These are phyloP conservation scores for Spialia ferax DNA, from an alignment of 2,888 invertebrate species.

Conservation along the genomic window DNA sequence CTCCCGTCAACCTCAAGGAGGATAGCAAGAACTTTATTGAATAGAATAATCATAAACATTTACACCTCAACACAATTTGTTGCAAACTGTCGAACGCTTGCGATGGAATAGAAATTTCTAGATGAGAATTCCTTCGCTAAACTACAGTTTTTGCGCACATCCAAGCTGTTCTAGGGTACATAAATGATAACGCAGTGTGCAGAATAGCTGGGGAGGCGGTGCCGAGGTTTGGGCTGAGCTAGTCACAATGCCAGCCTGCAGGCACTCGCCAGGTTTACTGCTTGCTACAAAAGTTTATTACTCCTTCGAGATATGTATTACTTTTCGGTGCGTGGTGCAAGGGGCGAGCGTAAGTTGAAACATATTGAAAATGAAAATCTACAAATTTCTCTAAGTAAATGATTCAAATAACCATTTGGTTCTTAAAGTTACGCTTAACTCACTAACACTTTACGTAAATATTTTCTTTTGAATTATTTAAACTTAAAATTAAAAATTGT, in stretches of 20 bases:
- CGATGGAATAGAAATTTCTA: constrained; percentile 14
- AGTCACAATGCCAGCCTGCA: constrained; percentile 66
- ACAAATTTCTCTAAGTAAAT: no score
- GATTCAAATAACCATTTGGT: no score
- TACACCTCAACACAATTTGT: constrained; percentile 29
- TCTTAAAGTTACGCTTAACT: no score
- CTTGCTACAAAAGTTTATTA: constrained; percentile 73
- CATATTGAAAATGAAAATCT: constrained; percentile 7
- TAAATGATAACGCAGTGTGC: constrained; percentile 27
- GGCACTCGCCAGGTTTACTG: constrained; percentile 61
- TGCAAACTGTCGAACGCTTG: constrained; percentile 16
- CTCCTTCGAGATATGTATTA: constrained; percentile 57
- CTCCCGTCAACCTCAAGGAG: neutral
- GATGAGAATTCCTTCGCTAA: constrained; percentile 6
- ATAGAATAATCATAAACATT: constrained; percentile 30
- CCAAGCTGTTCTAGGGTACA: constrained; percentile 20
- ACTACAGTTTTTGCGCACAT: constrained; percentile 29
- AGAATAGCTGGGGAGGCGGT: constrained; percentile 32
- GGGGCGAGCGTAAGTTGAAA: constrained; percentile 9
- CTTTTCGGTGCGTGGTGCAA: constrained; percentile 48
- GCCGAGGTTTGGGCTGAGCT: constrained; percentile 46
- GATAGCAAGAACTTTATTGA: constrained; percentile 23
- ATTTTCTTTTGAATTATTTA: no score
- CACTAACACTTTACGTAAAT: no score
- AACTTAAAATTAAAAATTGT: no score